phyloP scores from a whole-genome alignment of 2,113 vertebrate genomes.

The Trematomus loennbergii region DNA sequence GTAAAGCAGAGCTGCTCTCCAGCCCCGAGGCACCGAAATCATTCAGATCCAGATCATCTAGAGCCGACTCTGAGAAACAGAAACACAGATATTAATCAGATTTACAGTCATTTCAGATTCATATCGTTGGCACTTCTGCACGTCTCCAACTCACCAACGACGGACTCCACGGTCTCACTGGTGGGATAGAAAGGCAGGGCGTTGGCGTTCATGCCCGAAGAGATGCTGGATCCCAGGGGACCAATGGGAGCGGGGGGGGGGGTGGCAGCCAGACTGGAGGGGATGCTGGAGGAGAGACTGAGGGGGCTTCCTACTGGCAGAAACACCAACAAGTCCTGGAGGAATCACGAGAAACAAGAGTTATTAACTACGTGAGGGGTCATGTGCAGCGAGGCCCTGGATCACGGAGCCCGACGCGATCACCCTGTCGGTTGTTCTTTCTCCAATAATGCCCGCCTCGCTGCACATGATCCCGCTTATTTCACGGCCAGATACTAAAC shows the following conservation, averaged over 20 bases:
- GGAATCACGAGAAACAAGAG: background rate
- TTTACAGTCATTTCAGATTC: background rate
- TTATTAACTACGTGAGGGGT: too few relatives aligned
- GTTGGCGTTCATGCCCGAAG: slow-evolving; percentile 98
- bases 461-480: too few relatives aligned
- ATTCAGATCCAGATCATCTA: slow-evolving; percentile 96
- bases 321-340: slow-evolving; percentile 93
- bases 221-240: slow-evolving; percentile 72
- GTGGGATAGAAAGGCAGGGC: slow-evolving; percentile 98
- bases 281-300: slow-evolving; percentile 96
- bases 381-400: too few relatives aligned
- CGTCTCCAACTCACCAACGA: slow-evolving; percentile 88
- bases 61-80: slow-evolving; percentile 90
- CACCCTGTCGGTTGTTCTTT: too few relatives aligned
- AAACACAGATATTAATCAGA: background rate
- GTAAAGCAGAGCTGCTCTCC: slow-evolving; percentile 88
- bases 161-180: slow-evolving; percentile 98
- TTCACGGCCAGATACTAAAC: too few relatives aligned
- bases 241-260: slow-evolving; percentile 94
- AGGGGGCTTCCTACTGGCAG: slow-evolving; percentile 94
- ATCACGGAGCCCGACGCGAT: too few relatives aligned
- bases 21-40: slow-evolving; percentile 95
- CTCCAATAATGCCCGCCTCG: too few relatives aligned
- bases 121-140: accelerated
- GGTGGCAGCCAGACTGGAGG: slow-evolving; percentile 95